phyloP scores from a whole-genome alignment of 2,888 invertebrate species.

The Pyrocoelia pectoralis region DNA sequence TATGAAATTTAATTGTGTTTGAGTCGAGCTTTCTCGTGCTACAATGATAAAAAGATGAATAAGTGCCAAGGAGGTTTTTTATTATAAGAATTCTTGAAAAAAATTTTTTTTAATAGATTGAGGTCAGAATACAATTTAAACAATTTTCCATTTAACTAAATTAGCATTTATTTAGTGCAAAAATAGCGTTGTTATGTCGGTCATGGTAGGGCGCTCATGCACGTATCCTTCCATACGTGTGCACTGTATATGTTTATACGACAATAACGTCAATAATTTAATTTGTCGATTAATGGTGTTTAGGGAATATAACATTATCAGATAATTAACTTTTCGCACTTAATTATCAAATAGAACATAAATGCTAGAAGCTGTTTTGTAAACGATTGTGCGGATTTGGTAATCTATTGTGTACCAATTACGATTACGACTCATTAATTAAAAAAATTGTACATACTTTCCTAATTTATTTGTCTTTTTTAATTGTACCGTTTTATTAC shows the following conservation, averaged over 20 bases:
- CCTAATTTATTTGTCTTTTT: no score
- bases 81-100: slow-evolving; percentile 6
- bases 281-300: slow-evolving; percentile 26
- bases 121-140: slow-evolving; percentile 3
- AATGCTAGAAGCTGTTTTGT: background rate
- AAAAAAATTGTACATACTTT: no score
- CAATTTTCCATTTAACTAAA: slow-evolving; percentile 2
- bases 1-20: slow-evolving; percentile 26
- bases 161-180: slow-evolving; percentile 21
- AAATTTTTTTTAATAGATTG: background rate
- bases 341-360: background rate
- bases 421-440: background rate
- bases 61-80: slow-evolving; percentile 22
- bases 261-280: slow-evolving; percentile 15
- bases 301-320: background rate
- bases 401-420: background rate
- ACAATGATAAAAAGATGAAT: slow-evolving; percentile 18
- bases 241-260: slow-evolving; percentile 5
- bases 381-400: background rate
- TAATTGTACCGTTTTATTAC: no score
- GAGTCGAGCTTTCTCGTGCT: slow-evolving; percentile 19
- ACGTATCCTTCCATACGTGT: slow-evolving; percentile 21
- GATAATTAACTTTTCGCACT: background rate
- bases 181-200: slow-evolving; percentile 28
- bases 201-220: slow-evolving; percentile 32